These are phyloP conservation scores for Entomobrya proxima DNA, from an alignment of 2,888 invertebrate species.

Conservation along the genomic window DNA sequence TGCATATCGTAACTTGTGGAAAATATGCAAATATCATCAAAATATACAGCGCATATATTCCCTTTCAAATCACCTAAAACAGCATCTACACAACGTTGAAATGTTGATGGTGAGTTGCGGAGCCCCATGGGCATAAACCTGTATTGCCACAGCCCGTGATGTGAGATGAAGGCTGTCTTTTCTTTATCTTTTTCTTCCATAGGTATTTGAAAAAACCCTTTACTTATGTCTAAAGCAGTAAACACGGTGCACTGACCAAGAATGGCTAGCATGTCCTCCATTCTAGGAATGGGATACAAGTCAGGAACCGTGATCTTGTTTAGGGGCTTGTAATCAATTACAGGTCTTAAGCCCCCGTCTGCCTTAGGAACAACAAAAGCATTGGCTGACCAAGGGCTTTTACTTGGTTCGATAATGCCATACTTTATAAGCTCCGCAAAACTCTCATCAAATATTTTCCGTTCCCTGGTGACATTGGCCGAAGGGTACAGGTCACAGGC, in stretches of 20 bases:
- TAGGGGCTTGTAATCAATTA: conserved; percentile 76
- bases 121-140: conserved; percentile 76
- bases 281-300: conserved; percentile 76
- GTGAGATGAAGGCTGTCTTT: conserved; percentile 76
- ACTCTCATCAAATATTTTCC: conserved; percentile 51
- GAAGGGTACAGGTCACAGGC: conserved; percentile 20
- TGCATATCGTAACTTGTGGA: conserved; percentile 64
- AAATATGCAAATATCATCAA: conserved; percentile 76
- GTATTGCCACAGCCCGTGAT: conserved; percentile 76
- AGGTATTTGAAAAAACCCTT: conserved; percentile 76
- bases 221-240: conserved; percentile 76
- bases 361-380: conserved; percentile 76
- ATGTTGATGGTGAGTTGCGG: conserved; percentile 76
- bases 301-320: conserved; percentile 76
- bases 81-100: conserved; percentile 76
- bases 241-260: conserved; percentile 76
- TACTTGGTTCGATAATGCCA: conserved; percentile 61
- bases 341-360: conserved; percentile 74
- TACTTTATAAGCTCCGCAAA: conserved; percentile 61
- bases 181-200: conserved; percentile 72
- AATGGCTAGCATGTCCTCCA: conserved; percentile 76
- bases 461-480: conserved; percentile 69
- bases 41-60: conserved; percentile 74
- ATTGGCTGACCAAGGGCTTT: conserved; percentile 54
- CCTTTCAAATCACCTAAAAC: conserved; percentile 75